Conservation (phyloP, 1,140 invertebrate species). For the Drosophila miranda region DNA sequence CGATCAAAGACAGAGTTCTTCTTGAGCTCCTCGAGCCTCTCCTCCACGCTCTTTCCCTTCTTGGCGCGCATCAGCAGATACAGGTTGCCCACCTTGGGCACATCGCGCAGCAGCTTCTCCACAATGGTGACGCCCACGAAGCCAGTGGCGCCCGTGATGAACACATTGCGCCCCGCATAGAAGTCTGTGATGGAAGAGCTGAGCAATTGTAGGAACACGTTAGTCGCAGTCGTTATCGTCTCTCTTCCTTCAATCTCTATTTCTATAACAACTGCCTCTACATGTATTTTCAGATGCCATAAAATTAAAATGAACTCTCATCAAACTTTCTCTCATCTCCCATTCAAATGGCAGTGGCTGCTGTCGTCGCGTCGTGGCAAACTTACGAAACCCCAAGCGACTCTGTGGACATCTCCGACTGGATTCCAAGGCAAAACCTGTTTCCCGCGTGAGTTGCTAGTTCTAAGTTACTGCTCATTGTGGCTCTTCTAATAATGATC, state of each 20-base stretch:
- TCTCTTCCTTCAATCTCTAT: background rate
- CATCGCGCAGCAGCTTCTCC: slow-evolving; percentile 92
- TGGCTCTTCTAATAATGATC: slow-evolving; percentile 34
- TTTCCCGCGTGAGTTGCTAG: slow-evolving; percentile 15
- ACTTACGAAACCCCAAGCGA: slow-evolving; percentile 25
- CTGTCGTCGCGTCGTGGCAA: slow-evolving; percentile 1
- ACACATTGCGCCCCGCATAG: slow-evolving; percentile 86
- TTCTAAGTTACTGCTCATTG: slow-evolving; percentile 48
- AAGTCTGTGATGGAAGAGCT: slow-evolving; percentile 84
- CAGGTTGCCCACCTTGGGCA: slow-evolving; percentile 89
- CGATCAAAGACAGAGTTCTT: slow-evolving; percentile 84
- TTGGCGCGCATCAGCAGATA: slow-evolving; percentile 93
- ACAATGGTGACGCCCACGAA: slow-evolving; percentile 94
- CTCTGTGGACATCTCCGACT: slow-evolving; percentile 11
- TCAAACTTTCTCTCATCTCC: slow-evolving; percentile 47
- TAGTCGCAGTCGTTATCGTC: slow-evolving; percentile 1
- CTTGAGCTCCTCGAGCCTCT: slow-evolving; percentile 86
- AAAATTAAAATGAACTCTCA: slow-evolving; percentile 23
- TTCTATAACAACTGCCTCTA: slow-evolving; percentile 27
- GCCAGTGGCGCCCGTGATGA: slow-evolving; percentile 90
- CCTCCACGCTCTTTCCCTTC: slow-evolving; percentile 88
- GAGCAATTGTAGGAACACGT: slow-evolving; percentile 14
- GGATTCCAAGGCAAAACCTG: slow-evolving; percentile 26
- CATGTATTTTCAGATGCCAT: slow-evolving; percentile 9
- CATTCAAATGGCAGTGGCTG: slow-evolving; percentile 40